phyloP scores from a whole-genome alignment of 2,797 vertebrate species.

The Poecilia velifera region DNA sequence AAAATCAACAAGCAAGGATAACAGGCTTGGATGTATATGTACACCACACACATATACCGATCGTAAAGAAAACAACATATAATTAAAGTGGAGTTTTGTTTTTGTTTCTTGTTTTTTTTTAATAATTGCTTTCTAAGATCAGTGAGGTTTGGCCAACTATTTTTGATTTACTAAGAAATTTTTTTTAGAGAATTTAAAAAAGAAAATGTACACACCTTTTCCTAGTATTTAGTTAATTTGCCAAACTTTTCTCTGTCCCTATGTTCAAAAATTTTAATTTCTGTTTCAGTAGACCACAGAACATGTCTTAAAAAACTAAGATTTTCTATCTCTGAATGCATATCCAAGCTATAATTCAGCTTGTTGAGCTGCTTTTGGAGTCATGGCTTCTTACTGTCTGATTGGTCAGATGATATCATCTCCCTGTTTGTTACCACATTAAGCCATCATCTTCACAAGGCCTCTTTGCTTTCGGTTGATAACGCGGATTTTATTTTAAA shows the following conservation, averaged over 20 bases:
- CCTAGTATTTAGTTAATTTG: not conserved
- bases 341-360: not conserved
- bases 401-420: not conserved
- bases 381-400: not conserved
- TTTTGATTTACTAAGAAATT: not conserved
- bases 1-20: conserved; percentile 16
- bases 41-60: not conserved
- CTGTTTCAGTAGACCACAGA: not conserved
- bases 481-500: not conserved
- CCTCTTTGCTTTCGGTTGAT: not conserved
- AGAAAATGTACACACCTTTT: not conserved
- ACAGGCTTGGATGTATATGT: conserved; percentile 1
- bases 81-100: not conserved
- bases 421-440: not conserved
- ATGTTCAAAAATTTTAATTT: not conserved
- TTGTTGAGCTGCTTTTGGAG: not conserved
- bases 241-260: not conserved
- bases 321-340: not conserved
- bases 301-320: not conserved
- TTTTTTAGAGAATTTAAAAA: not conserved
- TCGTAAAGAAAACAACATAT: not conserved
- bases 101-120: not conserved
- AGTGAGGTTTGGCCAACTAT: not conserved
- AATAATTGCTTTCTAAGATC: no score
- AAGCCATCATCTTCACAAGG: not conserved